phyloP scores from a whole-genome alignment of 2,113 vertebrate genomes.

The Tetrax tetrax region DNA sequence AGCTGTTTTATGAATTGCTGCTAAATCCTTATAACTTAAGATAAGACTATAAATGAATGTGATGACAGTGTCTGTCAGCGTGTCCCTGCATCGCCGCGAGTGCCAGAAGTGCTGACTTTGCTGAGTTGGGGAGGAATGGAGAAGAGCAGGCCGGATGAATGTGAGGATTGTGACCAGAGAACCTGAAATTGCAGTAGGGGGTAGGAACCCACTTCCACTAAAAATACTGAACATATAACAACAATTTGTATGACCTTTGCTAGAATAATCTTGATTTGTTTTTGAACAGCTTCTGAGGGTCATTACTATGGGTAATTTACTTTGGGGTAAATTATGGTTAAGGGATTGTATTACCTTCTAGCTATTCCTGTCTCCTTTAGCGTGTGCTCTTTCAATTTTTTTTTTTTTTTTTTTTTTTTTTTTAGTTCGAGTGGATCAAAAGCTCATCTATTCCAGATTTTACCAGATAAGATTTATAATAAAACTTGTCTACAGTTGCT shows the following conservation, averaged over 20 bases:
- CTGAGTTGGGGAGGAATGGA: not conserved
- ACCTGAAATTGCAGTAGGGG: not conserved
- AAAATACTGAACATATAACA: not conserved
- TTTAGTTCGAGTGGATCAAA: not conserved
- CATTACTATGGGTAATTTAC: not conserved
- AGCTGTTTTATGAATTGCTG: slow-evolving; percentile 25
- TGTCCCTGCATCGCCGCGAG: not conserved
- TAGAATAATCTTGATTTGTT: not conserved
- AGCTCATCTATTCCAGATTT: not conserved
- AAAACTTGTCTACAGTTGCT: not conserved
- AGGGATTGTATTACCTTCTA: not conserved
- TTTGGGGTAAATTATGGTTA: slow-evolving; percentile 15
- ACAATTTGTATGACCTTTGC: not conserved
- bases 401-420: not conserved
- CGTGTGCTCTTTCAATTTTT: not conserved
- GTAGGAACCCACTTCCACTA: not conserved
- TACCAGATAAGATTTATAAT: not conserved
- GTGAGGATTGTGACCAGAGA: not conserved
- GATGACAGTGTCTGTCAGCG: not conserved
- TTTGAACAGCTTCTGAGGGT: slow-evolving; percentile 6
- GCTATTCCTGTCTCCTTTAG: slow-evolving; percentile 32
- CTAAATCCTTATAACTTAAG: slow-evolving; percentile 7
- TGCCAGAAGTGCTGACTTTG: not conserved
- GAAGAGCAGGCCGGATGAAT: not conserved
- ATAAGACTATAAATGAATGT: not conserved